These are phyloP conservation scores for Montifringilla adamsi DNA, from an alignment of 2,113 vertebrate species.

Conservation along the genomic window DNA sequence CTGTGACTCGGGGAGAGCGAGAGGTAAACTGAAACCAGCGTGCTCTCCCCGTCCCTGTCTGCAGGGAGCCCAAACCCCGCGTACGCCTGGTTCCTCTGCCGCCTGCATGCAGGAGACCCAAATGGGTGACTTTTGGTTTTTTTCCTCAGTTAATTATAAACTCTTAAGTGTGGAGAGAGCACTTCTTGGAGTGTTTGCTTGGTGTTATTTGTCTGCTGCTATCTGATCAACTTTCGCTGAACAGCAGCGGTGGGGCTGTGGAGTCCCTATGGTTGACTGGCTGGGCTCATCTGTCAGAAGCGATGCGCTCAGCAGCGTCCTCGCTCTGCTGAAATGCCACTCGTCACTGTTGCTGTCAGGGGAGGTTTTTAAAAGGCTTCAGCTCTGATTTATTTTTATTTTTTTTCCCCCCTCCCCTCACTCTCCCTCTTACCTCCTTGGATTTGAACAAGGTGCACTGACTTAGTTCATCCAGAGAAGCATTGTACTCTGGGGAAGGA, in stretches of 20 bases:
- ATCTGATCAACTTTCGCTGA: slow-evolving; percentile 61
- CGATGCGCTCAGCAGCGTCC: neutral
- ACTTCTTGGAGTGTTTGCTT: slow-evolving; percentile 23
- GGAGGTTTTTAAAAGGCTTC: neutral
- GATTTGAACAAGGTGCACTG: neutral
- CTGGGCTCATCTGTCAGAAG: slow-evolving; percentile 43
- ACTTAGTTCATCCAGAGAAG: neutral
- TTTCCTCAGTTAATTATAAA: neutral
- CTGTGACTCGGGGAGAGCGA: neutral
- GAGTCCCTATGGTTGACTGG: slow-evolving; percentile 42
- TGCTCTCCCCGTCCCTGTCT: neutral
- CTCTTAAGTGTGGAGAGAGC: slow-evolving; percentile 2
- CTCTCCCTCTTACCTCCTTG: neutral
- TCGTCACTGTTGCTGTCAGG: neutral
- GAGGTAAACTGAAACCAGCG: neutral
- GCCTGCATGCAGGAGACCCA: fast-evolving
- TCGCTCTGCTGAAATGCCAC: neutral
- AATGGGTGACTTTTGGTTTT: neutral
- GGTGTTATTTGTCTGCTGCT: slow-evolving; percentile 33
- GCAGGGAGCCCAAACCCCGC: neutral
- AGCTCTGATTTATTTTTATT: neutral
- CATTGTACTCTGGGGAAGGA: fast-evolving
- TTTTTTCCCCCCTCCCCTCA: fast-evolving
- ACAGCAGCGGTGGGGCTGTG: neutral
- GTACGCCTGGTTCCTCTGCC: fast-evolving